Conservation (phyloP, 2,113 vertebrate genomes). For the Garra rufa region DNA sequence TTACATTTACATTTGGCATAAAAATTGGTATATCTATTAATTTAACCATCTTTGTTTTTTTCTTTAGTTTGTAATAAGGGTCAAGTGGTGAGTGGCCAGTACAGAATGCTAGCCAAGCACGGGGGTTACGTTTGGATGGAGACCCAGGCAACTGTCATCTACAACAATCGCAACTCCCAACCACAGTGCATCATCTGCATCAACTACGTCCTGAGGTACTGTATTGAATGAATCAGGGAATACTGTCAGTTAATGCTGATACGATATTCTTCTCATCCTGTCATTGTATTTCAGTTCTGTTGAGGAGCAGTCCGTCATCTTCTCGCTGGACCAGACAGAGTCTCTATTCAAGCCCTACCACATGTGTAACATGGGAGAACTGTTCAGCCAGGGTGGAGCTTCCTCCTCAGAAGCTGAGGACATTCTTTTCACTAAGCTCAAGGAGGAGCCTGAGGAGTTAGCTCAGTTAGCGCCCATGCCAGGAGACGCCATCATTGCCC, state of each 20-base stretch:
- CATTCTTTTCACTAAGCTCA: constrained; percentile 87
- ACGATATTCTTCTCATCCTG: neutral
- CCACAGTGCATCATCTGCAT: constrained; percentile 90
- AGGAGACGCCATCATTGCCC: constrained; percentile 88
- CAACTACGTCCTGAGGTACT: constrained; percentile 92
- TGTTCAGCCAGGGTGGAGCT: constrained; percentile 66
- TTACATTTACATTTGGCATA: neutral
- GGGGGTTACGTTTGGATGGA: constrained; percentile 96
- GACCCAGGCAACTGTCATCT: constrained; percentile 91
- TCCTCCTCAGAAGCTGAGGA: constrained; percentile 74
- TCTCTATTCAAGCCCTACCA: constrained; percentile 85
- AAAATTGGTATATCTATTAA: neutral
- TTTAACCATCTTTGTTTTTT: constrained; percentile 19
- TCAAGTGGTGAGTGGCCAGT: constrained; percentile 89
- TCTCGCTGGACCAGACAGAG: constrained; percentile 96
- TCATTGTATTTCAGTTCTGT: constrained; percentile 80
- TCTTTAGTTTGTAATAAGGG: constrained; percentile 89
- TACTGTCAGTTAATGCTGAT: neutral
- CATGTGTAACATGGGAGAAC: constrained; percentile 71
- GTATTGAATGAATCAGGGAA: neutral
- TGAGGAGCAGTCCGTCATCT: constrained; percentile 89
- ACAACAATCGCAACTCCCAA: constrained; percentile 82
- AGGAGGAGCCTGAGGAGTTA: constrained; percentile 93
- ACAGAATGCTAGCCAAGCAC: constrained; percentile 91
- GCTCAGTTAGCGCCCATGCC: constrained; percentile 91